Evolutionary conservation across 1,140 invertebrate genomes (phyloP).

Genomic region (Papilio xuthus): DNA sequence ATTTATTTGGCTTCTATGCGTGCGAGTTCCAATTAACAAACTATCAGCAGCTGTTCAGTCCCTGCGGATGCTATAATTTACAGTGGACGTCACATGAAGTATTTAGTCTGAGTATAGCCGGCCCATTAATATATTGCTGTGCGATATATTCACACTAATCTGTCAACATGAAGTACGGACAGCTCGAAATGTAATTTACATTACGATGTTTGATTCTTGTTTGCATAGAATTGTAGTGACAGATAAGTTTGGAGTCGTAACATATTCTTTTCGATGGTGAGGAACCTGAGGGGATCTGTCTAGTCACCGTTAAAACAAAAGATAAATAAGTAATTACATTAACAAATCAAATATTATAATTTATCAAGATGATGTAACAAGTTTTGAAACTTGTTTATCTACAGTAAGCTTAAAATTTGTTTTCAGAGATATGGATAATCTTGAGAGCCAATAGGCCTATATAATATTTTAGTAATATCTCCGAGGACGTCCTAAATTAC

Average conservation of each 20-base stretch:
- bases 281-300: too few relatives aligned
- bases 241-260: too few relatives aligned
- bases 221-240: too few relatives aligned
- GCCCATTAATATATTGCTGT: constrained; percentile 2
- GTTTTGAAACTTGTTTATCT: too few relatives aligned
- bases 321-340: too few relatives aligned
- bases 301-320: too few relatives aligned
- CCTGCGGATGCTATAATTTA: constrained; percentile 27
- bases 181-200: neutral
- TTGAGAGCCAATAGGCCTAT: constrained; percentile 12
- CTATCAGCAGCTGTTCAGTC: constrained; percentile 27
- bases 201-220: neutral
- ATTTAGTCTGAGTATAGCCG: neutral
- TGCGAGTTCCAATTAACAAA: constrained; percentile 14
- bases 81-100: constrained; percentile 21
- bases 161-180: neutral
- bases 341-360: too few relatives aligned
- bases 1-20: neutral
- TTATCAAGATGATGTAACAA: too few relatives aligned
- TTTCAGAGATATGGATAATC: neutral
- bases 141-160: neutral
- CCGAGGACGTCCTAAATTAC: constrained; percentile 53
- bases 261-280: too few relatives aligned
- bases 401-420: neutral
- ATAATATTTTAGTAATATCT: constrained; percentile 24